Percentiles rank a stretch among this genome's conserved stretches.
Conservation (phyloP, 2,888 invertebrate species). For the Metacarcinus magister region DNA sequence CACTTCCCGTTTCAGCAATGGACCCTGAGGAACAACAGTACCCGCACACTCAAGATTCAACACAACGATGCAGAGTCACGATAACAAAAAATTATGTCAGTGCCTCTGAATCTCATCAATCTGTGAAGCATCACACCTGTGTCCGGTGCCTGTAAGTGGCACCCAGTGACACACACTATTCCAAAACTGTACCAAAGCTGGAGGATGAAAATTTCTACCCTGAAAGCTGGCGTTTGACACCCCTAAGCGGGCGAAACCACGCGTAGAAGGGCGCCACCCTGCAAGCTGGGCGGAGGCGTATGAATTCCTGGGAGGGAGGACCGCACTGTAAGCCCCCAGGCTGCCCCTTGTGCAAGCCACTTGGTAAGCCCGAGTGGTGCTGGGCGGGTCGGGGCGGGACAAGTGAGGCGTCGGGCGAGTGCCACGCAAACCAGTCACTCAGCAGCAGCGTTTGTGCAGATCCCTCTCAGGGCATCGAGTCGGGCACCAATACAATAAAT, state of each 20-base stretch:
- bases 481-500: background rate
- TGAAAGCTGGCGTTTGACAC: background rate
- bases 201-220: background rate
- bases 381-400: background rate
- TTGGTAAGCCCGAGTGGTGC: conserved; percentile 47
- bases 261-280: conserved; percentile 49
- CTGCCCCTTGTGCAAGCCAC: conserved; percentile 52
- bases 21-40: conserved; percentile 4
- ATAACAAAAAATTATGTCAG: background rate
- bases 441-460: background rate
- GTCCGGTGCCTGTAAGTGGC: too few species aligned
- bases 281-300: conserved; percentile 37
- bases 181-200: background rate
- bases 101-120: background rate
- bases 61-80: background rate
- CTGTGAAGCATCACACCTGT: background rate
- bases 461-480: background rate
- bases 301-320: conserved; percentile 63
- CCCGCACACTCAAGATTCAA: conserved; percentile 11
- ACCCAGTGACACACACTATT: background rate
- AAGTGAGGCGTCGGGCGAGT: background rate
- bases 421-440: conserved; percentile 54
- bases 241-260: background rate
- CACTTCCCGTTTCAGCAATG: conserved; percentile 44
- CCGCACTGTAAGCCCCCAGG: conserved; percentile 40